Conservation (phyloP, 1,140 invertebrate species). For the Lepidurus couesii region DNA sequence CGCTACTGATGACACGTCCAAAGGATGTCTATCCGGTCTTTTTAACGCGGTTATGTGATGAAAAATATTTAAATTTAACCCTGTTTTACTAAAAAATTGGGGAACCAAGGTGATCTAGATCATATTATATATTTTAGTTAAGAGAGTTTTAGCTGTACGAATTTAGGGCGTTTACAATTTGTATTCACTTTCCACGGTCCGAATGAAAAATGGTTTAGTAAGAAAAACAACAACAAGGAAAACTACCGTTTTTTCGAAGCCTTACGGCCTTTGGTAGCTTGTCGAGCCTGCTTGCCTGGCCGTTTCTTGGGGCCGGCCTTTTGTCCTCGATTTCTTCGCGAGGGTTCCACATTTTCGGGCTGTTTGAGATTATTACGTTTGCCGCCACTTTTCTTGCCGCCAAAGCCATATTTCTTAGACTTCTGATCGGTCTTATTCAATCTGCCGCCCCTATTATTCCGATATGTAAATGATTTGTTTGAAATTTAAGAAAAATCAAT, state of each 20-base stretch:
- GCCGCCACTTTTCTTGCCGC: slow-evolving; percentile 84
- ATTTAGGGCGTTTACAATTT: not conserved
- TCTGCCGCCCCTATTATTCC: slow-evolving; percentile 23
- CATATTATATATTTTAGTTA: too few relatives aligned
- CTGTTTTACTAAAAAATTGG: too few relatives aligned
- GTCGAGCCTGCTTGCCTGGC: slow-evolving; percentile 3
- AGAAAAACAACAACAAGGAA: not conserved
- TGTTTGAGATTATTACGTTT: slow-evolving; percentile 68
- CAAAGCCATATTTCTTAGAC: slow-evolving; percentile 87
- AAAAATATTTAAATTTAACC: too few relatives aligned
- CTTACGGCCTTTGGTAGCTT: not conserved
- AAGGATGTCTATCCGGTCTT: not conserved
- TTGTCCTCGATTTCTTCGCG: slow-evolving; percentile 22
- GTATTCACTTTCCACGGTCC: not conserved
- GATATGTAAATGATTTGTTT: slow-evolving; percentile 35
- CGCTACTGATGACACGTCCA: not conserved
- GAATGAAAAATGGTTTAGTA: slow-evolving; percentile 3
- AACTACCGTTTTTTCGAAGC: not conserved
- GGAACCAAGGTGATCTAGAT: too few relatives aligned
- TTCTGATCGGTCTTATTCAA: slow-evolving; percentile 54
- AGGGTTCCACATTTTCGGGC: not conserved
- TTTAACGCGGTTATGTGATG: not conserved
- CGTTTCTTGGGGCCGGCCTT: not conserved
- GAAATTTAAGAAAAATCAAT: not conserved
- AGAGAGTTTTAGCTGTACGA: too few relatives aligned